Percentiles rank a stretch among this genome's conserved stretches.
These are phyloP conservation scores for Athene noctua DNA, from an alignment of 2,113 vertebrate species.

Conservation along the genomic window DNA sequence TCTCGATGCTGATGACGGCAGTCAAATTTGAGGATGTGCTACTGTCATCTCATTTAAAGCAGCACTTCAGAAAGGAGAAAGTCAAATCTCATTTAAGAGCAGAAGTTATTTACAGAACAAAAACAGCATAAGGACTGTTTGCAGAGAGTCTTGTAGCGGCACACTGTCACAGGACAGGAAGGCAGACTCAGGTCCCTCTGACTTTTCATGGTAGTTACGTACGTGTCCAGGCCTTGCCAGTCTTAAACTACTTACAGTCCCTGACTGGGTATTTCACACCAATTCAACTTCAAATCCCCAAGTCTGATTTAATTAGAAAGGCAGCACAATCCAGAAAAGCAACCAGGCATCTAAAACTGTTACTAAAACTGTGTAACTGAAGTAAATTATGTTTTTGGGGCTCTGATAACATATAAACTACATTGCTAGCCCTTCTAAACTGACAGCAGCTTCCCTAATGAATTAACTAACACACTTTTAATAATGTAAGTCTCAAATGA, in stretches of 20 bases:
- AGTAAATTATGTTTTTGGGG: neutral
- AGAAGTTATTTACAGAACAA: neutral
- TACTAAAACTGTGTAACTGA: neutral
- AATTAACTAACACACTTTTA: neutral
- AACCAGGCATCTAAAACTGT: neutral
- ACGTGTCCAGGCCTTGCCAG: neutral
- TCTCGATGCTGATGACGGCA: neutral
- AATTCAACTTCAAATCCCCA: neutral
- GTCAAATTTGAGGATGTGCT: neutral
- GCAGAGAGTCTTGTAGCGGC: neutral
- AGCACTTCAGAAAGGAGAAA: neutral
- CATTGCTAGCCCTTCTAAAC: neutral
- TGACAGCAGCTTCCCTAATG: neutral
- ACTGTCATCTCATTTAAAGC: neutral
- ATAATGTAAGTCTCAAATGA: neutral
- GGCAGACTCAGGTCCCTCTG: neutral
- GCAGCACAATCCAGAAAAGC: neutral
- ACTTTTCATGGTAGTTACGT: neutral
- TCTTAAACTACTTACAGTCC: neutral
- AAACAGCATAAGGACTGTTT: neutral
- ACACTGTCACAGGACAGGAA: neutral
- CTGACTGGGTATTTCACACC: neutral
- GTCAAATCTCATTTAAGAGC: neutral
- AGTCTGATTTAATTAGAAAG: slow-evolving; percentile 41
- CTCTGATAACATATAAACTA: neutral